Evolutionary conservation across 2,797 vertebrate species (phyloP), one percentile per base, ranked within the genome.

Genomic region (Myoxocephalus aenaeus): DNA sequence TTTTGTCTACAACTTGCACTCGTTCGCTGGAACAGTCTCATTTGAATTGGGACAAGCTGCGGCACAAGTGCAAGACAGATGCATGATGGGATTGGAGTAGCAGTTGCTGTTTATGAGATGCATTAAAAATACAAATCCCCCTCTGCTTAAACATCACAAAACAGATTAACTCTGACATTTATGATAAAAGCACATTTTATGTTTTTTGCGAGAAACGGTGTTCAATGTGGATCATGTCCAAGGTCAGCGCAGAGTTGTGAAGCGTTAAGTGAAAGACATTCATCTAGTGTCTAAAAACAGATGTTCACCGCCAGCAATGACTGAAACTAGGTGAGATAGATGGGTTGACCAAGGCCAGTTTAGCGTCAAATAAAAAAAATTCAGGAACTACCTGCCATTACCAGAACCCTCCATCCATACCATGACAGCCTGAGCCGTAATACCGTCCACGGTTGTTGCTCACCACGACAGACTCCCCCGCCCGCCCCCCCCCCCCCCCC

Each of bases 381-480:
- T 86, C 70, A 69, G 70, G 80, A 85, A 79, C 86, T 81, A 85
- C 84, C 65, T 76, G 65, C 70, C 65, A 76, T 86, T 77, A 69
- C 87, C 83, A 85, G 91, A 90, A 88, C 89, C 86, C 78, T 63
- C 61, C 76, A 25, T 78, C 71, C 62, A 36, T 36, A 40, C 70
- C 36, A 44, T 73, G 65, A 78, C 68, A 56, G 59, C 34, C 29
- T 36, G 72, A 76, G 72, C 58, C 29, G 27, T 67, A 64, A 76
- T 69, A 46, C 81, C 58, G 12, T 73, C 75, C 62, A 68, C 0
- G 51, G 71, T 68, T 84, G 64, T 63, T 54, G 80, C 80, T 79
- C 70, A 67, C 27, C 51, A 71, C 51, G 32, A 63, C 72, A 74
- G 75, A 74, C n/a, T n/a, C n/a, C n/a, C n/a, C n/a, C n/a, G n/a